Conservation (phyloP, 2,797 vertebrate genomes). For the Artibeus lituratus region DNA sequence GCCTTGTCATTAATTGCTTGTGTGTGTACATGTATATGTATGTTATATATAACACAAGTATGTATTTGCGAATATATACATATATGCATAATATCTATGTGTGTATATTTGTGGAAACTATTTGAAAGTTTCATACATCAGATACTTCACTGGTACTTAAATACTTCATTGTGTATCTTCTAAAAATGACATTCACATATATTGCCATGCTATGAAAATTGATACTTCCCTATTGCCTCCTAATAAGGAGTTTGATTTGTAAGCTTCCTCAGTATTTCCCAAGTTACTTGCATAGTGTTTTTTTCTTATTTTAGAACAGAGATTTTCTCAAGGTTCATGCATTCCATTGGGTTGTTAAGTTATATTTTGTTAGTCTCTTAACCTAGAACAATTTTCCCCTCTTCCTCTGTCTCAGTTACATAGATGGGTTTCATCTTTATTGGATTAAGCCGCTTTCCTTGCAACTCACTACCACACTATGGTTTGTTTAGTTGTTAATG, state of each 20-base stretch:
- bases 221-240: neutral
- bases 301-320: neutral
- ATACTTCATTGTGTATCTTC: neutral
- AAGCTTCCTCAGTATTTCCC: neutral
- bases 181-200: neutral
- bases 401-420: neutral
- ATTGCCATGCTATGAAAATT: neutral
- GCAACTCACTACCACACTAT: neutral
- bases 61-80: too few relatives aligned
- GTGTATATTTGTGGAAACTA: neutral
- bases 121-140: neutral
- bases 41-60: too few relatives aligned
- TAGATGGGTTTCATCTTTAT: neutral
- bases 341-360: neutral
- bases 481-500: neutral
- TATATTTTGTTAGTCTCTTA: neutral
- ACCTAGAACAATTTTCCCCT: neutral
- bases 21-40: neutral
- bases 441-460: neutral
- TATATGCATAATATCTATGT: too few relatives aligned
- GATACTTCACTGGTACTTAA: neutral
- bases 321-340: neutral
- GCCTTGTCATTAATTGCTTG: neutral
- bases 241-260: neutral
- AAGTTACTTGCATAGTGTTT: neutral